Evolutionary conservation across 2,888 invertebrate genomes (phyloP).

Genomic region (Dendrolimus pini): DNA sequence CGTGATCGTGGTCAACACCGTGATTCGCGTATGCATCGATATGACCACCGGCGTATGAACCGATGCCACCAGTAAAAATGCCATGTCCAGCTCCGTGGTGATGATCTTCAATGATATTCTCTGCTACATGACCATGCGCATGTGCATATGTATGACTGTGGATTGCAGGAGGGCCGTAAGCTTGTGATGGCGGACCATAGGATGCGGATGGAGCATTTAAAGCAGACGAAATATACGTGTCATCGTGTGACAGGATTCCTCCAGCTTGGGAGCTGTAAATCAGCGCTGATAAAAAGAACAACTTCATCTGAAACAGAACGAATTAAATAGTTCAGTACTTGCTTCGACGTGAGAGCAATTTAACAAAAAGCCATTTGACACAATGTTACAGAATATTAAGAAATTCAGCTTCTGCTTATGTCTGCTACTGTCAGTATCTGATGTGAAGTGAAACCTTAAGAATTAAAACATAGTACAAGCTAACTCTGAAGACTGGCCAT

Average conservation of each 20-base stretch:
- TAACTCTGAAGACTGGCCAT: too few species aligned
- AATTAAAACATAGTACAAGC: too few species aligned
- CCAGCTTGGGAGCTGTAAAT: conserved; percentile 52
- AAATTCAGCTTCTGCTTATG: conserved; percentile 1
- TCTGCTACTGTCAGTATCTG: conserved; percentile 12
- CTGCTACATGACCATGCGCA: conserved; percentile 14
- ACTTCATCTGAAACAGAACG: conserved; percentile 55
- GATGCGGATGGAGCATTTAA: conserved; percentile 51
- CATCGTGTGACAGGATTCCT: conserved; percentile 38
- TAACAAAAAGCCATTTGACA: too few species aligned
- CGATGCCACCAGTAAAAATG: conserved; percentile 7
- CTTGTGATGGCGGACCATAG: conserved; percentile 49
- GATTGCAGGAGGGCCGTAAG: conserved; percentile 40
- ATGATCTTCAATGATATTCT: conserved; percentile 23
- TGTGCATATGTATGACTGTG: conserved; percentile 11
- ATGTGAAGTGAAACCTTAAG: too few species aligned
- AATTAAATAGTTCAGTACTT: neutral
- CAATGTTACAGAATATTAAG: too few species aligned
- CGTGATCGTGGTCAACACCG: neutral
- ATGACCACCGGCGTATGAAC: conserved; percentile 2
- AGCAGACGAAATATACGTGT: conserved; percentile 53
- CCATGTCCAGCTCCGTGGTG: conserved; percentile 5
- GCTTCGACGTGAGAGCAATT: too few species aligned
- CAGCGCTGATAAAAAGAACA: conserved; percentile 49
- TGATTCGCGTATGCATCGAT: conserved; percentile 2